These are phyloP conservation scores for Platorchestia sp. DNA, from an alignment of 1,140 invertebrate genomes.

Conservation along the genomic window DNA sequence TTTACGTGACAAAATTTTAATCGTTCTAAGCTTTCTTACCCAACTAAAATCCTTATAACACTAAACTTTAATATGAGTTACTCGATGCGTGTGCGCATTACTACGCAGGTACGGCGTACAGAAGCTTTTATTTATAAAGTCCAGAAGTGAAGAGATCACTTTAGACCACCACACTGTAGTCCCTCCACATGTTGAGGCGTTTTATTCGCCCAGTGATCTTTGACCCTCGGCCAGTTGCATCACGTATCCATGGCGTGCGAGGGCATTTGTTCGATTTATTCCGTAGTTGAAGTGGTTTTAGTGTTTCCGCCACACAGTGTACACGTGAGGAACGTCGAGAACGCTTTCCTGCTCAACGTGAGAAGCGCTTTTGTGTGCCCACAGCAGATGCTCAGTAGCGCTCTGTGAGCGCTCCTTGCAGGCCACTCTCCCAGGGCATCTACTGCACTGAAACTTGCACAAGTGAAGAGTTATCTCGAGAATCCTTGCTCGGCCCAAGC, in stretches of 20 bases:
- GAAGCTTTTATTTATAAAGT: not conserved
- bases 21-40: too few relatives aligned
- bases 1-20: too few relatives aligned
- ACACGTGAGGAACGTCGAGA: not conserved
- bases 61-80: too few relatives aligned
- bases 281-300: not conserved
- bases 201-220: not conserved
- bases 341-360: not conserved
- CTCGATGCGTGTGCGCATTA: too few relatives aligned
- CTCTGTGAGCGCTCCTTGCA: not conserved
- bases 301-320: not conserved
- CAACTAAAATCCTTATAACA: too few relatives aligned
- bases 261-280: constrained; percentile 1
- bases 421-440: not conserved
- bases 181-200: not conserved
- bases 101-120: not conserved
- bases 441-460: not conserved
- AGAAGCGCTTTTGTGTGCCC: not conserved
- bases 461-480: not conserved
- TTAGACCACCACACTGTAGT: not conserved
- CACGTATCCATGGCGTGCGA: not conserved
- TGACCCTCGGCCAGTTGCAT: not conserved
- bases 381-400: not conserved
- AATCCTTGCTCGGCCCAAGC: not conserved
- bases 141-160: not conserved